Evolutionary conservation across 2,888 invertebrate genomes (phyloP).

Genomic region (Pyralis farinalis): DNA sequence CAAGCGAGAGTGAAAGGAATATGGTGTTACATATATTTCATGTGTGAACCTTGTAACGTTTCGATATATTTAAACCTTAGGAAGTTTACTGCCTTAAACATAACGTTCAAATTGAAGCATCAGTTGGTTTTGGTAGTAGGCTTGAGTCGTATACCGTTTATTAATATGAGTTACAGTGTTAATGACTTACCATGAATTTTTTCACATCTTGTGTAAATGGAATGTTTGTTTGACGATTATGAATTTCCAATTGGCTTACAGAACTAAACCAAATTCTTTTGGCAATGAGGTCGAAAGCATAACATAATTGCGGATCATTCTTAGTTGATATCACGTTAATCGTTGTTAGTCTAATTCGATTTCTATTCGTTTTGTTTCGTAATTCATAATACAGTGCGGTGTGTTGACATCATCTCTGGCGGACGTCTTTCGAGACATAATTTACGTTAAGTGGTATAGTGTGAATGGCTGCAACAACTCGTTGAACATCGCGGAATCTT

Average conservation of each 20-base stretch:
- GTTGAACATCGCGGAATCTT: conserved; percentile 10
- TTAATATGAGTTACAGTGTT: not conserved
- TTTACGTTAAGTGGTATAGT: no score
- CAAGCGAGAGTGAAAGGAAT: conserved; percentile 66
- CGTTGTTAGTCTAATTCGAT: no score
- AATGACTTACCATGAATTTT: not conserved
- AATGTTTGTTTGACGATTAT: no score
- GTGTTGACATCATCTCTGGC: no score
- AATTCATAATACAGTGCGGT: no score
- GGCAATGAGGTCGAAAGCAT: no score
- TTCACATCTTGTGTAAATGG: not conserved
- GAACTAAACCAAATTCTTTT: no score
- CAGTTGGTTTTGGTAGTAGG: not conserved
- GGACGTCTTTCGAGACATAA: no score
- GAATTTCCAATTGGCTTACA: no score
- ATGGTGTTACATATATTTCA: conserved; percentile 26
- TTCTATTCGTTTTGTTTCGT: no score
- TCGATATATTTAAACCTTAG: not conserved
- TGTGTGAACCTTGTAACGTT: conserved; percentile 6
- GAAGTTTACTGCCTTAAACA: not conserved
- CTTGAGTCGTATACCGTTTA: not conserved
- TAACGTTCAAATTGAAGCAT: not conserved
- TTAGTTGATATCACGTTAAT: no score
- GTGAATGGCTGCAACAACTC: not conserved
- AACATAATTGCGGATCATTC: no score